Conservation (phyloP, 1,140 invertebrate genomes). For the Planococcus citri region DNA sequence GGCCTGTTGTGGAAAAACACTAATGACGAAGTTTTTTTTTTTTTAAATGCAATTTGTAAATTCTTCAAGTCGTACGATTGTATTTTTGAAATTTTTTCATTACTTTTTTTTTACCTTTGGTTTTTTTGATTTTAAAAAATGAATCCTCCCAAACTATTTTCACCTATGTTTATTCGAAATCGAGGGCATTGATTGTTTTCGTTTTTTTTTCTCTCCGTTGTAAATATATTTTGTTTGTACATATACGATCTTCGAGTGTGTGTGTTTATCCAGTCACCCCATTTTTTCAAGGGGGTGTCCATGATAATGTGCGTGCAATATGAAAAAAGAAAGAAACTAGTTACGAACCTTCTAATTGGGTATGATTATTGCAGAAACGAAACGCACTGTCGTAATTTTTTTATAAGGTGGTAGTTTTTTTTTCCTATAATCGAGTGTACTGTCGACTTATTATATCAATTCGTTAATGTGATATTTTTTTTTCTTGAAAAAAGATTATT, state of each 20-base stretch:
- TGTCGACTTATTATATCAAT: conserved; percentile 3
- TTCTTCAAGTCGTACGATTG: not conserved
- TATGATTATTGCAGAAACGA: not conserved
- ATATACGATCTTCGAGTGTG: not conserved
- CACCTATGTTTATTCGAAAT: not conserved
- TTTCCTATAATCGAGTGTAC: conserved; percentile 3
- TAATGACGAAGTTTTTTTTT: no score
- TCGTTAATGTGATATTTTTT: not conserved
- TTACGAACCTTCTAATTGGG: no score
- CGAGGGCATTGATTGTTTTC: not conserved
- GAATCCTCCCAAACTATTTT: not conserved
- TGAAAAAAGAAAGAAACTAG: no score
- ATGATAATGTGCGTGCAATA: no score
- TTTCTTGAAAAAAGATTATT: not conserved
- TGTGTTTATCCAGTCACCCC: no score
- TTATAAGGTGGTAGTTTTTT: not conserved
- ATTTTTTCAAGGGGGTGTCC: no score
- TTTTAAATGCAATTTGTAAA: not conserved
- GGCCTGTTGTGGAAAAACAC: no score
- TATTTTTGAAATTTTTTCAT: not conserved
- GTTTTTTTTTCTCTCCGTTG: not conserved
- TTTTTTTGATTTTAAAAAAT: not conserved
- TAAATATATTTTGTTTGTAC: not conserved
- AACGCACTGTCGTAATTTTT: not conserved
- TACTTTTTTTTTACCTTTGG: no score